Evolutionary conservation across 2,797 vertebrate genomes (phyloP).

Genomic region (Clarias fuscus): DNA sequence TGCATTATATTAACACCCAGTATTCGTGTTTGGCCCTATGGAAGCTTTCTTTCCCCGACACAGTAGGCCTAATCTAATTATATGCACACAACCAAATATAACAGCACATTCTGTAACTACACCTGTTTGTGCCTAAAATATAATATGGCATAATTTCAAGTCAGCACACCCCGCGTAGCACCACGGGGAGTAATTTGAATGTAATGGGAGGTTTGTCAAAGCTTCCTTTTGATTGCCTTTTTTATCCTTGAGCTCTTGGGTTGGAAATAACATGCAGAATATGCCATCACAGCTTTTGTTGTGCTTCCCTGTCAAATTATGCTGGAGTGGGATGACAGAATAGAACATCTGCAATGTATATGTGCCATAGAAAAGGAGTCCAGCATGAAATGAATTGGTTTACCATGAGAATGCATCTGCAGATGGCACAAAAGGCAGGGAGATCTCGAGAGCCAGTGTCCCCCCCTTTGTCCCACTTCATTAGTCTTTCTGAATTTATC

Average conservation of each 20-base stretch:
- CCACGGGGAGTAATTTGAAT: constrained; percentile 46
- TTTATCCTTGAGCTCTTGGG: constrained; percentile 8
- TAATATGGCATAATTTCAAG: constrained; percentile 27
- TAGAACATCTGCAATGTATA: constrained; percentile 54
- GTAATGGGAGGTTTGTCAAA: constrained; percentile 51
- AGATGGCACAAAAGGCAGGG: constrained; percentile 54
- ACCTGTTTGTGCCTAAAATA: constrained; percentile 47
- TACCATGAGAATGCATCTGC: constrained; percentile 58
- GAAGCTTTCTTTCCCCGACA: neutral
- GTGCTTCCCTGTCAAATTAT: constrained; percentile 50
- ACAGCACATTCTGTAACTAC: constrained; percentile 33
- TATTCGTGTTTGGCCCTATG: neutral
- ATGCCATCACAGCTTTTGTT: constrained; percentile 53
- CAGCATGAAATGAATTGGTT: constrained; percentile 43
- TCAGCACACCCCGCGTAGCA: constrained; percentile 16
- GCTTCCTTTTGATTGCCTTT: constrained; percentile 45
- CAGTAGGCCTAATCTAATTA: constrained; percentile 27
- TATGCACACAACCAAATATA: neutral
- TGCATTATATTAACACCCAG: neutral
- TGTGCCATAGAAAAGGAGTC: constrained; percentile 32
- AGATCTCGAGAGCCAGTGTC: constrained; percentile 47
- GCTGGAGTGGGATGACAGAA: constrained; percentile 44
- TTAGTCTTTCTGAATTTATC: constrained; percentile 56
- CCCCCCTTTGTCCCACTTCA: constrained; percentile 53
- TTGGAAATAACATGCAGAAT: constrained; percentile 45